Evolutionary conservation across 2,113 vertebrate species (phyloP).

Genomic region (Reinhardtius hippoglossoides): DNA sequence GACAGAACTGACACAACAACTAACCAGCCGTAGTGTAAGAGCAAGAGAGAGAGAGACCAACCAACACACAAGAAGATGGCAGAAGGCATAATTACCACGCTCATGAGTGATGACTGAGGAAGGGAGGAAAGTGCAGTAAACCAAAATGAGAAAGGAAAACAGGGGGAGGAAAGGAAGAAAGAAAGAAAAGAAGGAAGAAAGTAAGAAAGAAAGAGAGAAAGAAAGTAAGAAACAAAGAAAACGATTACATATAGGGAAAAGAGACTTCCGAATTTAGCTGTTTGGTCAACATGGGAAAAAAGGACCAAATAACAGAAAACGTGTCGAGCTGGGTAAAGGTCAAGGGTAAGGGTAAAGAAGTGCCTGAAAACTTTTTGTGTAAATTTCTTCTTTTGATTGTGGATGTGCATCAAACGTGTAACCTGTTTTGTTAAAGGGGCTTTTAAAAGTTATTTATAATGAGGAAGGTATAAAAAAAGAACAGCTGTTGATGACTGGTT

Average conservation of each 20-base stretch:
- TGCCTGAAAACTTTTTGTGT: too few species aligned
- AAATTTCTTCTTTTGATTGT: background rate
- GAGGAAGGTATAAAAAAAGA: too few species aligned
- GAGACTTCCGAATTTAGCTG: conserved; percentile 36
- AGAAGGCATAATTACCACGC: conserved; percentile 94
- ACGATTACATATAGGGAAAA: conserved; percentile 83
- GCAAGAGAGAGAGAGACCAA: conserved; percentile 39
- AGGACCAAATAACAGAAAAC: conserved; percentile 8
- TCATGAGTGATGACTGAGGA: conserved; percentile 96
- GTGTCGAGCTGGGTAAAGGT: background rate
- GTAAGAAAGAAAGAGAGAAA: conserved; percentile 79
- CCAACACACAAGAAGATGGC: conserved; percentile 82
- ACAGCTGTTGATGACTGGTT: too few species aligned
- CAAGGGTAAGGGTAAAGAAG: too few species aligned
- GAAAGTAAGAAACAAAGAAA: conserved; percentile 82
- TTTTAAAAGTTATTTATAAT: too few species aligned
- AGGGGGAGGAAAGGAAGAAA: conserved; percentile 68
- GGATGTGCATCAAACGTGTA: background rate
- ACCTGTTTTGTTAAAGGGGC: too few species aligned
- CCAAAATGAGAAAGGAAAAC: conserved; percentile 82
- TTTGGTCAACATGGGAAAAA: conserved; percentile 20
- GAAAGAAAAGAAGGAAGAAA: conserved; percentile 59
- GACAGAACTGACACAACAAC: conserved; percentile 87
- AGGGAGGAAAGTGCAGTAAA: conserved; percentile 87
- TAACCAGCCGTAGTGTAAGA: conserved; percentile 43